A percentile compares a stretch with the other conserved stretches of the same genome.
phyloP scores from a whole-genome alignment of 2,797 vertebrate species.

The Brachyalestes nurse region DNA sequence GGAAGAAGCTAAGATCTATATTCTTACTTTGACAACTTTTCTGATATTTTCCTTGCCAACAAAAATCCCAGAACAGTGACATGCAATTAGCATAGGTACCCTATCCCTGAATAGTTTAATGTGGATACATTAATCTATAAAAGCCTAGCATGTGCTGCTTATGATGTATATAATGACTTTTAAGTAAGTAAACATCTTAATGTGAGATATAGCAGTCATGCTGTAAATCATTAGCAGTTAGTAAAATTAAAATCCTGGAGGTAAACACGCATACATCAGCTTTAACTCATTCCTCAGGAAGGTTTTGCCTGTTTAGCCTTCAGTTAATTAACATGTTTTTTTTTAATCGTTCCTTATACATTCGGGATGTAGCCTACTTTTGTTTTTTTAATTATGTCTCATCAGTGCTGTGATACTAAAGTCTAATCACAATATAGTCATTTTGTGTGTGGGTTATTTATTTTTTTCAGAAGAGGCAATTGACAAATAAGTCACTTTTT shows the following conservation, averaged over 20 bases:
- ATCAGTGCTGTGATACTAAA: neutral
- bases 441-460: neutral
- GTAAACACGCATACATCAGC: neutral
- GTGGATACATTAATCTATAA: neutral
- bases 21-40: neutral
- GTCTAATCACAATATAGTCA: neutral
- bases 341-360: neutral
- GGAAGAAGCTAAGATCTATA: neutral
- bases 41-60: constrained; percentile 2
- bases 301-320: neutral
- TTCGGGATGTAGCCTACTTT: neutral
- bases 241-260: neutral
- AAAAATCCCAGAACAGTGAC: neutral
- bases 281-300: neutral
- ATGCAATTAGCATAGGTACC: neutral
- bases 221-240: constrained; percentile 8
- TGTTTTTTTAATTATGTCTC: neutral
- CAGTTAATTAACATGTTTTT: constrained; percentile 14
- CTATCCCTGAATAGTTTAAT: neutral
- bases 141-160: neutral
- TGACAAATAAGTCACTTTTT: constrained; percentile 3
- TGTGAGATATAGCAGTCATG: neutral
- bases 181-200: neutral
- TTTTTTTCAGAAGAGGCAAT: constrained; percentile 11
- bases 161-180: neutral